Conservation (phyloP, 2,888 invertebrate species). For the Campopleginae sp. region DNA sequence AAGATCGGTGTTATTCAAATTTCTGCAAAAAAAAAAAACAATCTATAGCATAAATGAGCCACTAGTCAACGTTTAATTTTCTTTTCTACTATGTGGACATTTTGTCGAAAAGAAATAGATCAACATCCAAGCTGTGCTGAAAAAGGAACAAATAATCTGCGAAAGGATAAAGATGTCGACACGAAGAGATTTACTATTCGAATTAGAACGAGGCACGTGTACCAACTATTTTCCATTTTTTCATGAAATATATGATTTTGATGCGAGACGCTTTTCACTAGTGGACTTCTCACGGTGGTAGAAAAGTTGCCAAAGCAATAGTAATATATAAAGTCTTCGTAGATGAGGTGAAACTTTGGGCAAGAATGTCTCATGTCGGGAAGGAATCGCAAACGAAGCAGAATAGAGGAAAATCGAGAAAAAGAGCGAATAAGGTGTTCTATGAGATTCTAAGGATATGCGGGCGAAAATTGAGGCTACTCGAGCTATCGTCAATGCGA, state of each 20-base stretch:
- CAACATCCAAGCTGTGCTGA: too few relatives aligned
- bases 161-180: too few relatives aligned
- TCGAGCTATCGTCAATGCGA: conserved; percentile 43
- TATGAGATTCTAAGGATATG: conserved; percentile 6
- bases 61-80: conserved; percentile 25
- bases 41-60: not conserved
- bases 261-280: not conserved
- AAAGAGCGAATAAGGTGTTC: conserved; percentile 3
- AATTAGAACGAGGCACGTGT: conserved; percentile 6
- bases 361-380: not conserved
- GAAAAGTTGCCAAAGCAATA: not conserved
- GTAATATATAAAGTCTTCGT: not conserved
- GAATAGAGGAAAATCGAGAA: conserved; percentile 14
- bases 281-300: not conserved
- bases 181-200: not conserved
- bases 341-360: not conserved
- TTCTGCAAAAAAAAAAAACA: not conserved
- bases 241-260: not conserved
- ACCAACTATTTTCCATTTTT: conserved; percentile 5
- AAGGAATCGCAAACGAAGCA: conserved; percentile 24
- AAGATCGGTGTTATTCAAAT: not conserved
- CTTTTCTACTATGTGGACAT: conserved; percentile 10
- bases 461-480: conserved; percentile 48
- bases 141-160: too few relatives aligned
- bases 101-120: not conserved